phyloP scores from a whole-genome alignment of 1,140 invertebrate genomes.

The Hycleus phaleratus region DNA sequence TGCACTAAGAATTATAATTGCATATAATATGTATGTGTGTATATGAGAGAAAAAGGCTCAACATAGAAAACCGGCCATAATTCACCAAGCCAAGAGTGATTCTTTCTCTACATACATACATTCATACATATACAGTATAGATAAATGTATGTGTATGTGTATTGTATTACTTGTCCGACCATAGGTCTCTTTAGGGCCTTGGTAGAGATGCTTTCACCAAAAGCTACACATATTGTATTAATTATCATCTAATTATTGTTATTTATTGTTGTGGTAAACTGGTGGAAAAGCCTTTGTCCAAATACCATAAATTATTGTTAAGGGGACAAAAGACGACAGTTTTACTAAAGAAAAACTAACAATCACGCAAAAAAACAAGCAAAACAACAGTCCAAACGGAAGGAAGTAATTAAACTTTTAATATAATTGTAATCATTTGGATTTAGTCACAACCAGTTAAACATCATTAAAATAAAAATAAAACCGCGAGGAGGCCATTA shows the following conservation, averaged over 20 bases:
- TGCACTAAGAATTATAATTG: constrained; percentile 40
- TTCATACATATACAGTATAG: not conserved
- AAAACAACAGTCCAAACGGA: constrained; percentile 1
- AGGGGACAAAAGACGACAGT: not conserved
- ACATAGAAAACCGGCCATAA: constrained; percentile 15
- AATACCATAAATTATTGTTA: constrained; percentile 11
- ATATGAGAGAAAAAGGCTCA: constrained; percentile 15
- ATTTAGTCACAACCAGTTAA: constrained; percentile 18
- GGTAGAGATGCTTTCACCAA: not conserved
- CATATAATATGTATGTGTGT: constrained; percentile 37
- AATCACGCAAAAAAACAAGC: not conserved
- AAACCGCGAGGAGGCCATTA: not conserved
- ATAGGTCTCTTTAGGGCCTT: not conserved
- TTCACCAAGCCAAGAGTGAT: constrained; percentile 10
- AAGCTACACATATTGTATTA: constrained; percentile 21
- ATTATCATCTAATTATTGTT: constrained; percentile 25
- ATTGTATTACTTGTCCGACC: not conserved
- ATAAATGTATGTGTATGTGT: not conserved
- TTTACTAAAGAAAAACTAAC: not conserved
- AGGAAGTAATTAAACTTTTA: constrained; percentile 18
- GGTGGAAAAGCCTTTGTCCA: constrained; percentile 13
- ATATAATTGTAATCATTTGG: constrained; percentile 10
- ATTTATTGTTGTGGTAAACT: constrained; percentile 20
- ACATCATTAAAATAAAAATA: constrained; percentile 11
- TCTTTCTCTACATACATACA: not conserved